phyloP scores from a whole-genome alignment of 2,113 vertebrate genomes.

The Colossoma macropomum region DNA sequence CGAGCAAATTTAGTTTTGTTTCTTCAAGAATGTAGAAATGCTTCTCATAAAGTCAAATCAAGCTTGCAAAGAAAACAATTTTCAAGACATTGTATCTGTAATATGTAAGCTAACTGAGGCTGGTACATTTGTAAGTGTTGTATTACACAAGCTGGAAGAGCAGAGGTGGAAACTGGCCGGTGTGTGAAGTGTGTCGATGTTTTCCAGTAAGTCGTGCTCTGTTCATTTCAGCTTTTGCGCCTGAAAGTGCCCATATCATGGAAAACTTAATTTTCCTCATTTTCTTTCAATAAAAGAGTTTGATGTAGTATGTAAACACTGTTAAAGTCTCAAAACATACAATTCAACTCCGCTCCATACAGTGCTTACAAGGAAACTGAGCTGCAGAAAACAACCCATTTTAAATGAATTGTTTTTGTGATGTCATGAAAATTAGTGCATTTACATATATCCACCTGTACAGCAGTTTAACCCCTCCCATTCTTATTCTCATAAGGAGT shows the following conservation, averaged over 20 bases:
- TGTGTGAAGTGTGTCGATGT: background rate
- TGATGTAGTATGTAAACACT: too few species aligned
- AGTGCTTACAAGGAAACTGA: too few species aligned
- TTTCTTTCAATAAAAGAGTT: too few species aligned
- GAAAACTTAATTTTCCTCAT: too few species aligned
- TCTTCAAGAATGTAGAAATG: background rate
- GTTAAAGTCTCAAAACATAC: too few species aligned
- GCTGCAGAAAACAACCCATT: too few species aligned
- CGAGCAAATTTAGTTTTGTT: constrained; percentile 5
- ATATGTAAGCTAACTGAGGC: background rate
- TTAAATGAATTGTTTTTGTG: too few species aligned
- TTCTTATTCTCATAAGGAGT: too few species aligned
- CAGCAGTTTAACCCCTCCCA: too few species aligned
- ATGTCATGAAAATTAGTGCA: too few species aligned
- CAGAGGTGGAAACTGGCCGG: background rate
- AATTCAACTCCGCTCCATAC: too few species aligned
- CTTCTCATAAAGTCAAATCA: background rate
- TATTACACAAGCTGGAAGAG: background rate
- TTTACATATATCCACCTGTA: too few species aligned
- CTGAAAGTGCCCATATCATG: background rate
- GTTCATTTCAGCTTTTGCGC: background rate
- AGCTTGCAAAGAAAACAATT: background rate
- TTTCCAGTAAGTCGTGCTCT: background rate
- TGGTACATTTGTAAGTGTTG: background rate
- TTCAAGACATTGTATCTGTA: background rate